These are phyloP conservation scores for Megalopta genalis DNA, from an alignment of 1,140 invertebrate species.

Conservation along the genomic window DNA sequence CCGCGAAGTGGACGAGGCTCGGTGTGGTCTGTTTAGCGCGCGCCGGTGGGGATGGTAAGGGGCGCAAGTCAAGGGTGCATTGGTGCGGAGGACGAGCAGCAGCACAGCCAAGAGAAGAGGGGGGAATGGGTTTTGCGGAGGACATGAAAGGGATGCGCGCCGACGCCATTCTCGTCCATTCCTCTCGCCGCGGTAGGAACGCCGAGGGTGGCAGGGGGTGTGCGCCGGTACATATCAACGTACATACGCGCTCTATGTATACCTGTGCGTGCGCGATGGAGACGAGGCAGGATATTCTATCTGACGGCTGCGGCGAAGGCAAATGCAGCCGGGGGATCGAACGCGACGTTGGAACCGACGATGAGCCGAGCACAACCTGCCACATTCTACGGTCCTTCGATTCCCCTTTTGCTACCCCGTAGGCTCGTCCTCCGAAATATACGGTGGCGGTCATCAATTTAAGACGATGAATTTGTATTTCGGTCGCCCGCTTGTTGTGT, in stretches of 20 bases:
- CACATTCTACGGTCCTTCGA: neutral
- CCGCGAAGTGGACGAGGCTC: constrained; percentile 53
- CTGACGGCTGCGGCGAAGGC: constrained; percentile 38
- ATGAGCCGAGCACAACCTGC: neutral
- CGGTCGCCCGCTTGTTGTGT: too few relatives aligned
- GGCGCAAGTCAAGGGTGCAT: constrained; percentile 61
- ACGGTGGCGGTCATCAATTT: too few relatives aligned
- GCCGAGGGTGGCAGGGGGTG: constrained; percentile 46
- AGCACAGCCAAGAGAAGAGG: constrained; percentile 43
- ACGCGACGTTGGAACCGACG: constrained; percentile 30
- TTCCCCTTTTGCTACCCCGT: neutral
- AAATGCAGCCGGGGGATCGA: constrained; percentile 34
- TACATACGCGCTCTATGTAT: constrained; percentile 14
- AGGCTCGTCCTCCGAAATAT: too few relatives aligned
- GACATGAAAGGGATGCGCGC: constrained; percentile 72
- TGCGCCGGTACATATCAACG: neutral
- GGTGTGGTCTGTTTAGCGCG: constrained; percentile 40
- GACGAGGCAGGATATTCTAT: constrained; percentile 53
- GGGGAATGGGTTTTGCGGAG: constrained; percentile 64
- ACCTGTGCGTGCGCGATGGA: constrained; percentile 38
- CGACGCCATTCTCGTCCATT: constrained; percentile 65
- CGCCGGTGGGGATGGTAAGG: constrained; percentile 58
- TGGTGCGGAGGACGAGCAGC: constrained; percentile 56
- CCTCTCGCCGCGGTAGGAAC: constrained; percentile 52
- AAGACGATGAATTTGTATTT: too few relatives aligned